phyloP scores from a whole-genome alignment of 2,797 vertebrate species.

The Yasuhikotakia modesta region DNA sequence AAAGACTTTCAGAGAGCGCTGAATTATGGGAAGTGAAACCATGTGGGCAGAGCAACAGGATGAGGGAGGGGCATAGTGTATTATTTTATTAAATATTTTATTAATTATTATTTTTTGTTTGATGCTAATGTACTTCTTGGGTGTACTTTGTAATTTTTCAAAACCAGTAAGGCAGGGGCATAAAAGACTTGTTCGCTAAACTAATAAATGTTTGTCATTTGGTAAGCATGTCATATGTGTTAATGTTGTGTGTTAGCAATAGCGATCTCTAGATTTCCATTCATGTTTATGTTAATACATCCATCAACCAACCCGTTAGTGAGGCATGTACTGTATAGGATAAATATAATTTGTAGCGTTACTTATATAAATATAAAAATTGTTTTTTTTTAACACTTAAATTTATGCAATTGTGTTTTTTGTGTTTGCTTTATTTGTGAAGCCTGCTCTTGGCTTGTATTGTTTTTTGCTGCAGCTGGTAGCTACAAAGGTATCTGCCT shows the following conservation, averaged over 20 bases:
- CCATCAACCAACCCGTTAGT: background rate
- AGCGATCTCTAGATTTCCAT: background rate
- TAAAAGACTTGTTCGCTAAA: too few species aligned
- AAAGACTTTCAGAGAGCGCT: constrained; percentile 51
- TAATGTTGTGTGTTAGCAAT: background rate
- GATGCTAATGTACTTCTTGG: too few species aligned
- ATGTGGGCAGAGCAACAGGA: background rate
- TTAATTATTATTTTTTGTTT: too few species aligned
- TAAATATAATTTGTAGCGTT: too few species aligned
- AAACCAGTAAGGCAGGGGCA: too few species aligned
- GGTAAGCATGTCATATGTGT: too few species aligned
- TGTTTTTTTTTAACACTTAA: too few species aligned
- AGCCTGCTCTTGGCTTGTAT: background rate
- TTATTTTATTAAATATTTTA: background rate
- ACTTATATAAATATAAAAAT: too few species aligned
- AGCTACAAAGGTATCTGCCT: background rate
- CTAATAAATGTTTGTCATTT: too few species aligned
- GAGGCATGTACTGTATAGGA: too few species aligned
- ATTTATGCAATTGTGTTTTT: background rate
- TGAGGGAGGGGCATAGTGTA: constrained; percentile 5
- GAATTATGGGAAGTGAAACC: constrained; percentile 68
- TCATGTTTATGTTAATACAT: background rate
- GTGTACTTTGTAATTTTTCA: too few species aligned
- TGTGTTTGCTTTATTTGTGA: background rate
- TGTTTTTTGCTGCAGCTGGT: background rate